Base-by-base conservation (phyloP, 2,797 vertebrate genomes). In the Notamacropus eugenii region DNA sequence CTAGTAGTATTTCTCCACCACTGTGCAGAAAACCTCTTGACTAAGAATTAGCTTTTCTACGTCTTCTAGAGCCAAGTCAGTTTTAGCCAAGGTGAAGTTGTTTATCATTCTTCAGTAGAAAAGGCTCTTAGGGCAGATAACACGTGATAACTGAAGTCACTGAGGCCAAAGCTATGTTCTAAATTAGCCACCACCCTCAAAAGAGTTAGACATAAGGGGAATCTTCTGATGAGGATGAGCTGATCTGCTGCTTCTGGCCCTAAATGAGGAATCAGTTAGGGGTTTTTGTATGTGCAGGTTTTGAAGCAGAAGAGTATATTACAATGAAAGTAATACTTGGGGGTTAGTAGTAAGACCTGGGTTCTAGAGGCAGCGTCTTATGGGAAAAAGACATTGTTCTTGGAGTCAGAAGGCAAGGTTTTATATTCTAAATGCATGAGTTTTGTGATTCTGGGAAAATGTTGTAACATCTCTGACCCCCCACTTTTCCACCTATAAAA, bases 401-500 rank as follows among this genome's bases (percentile, higher is more conserved):
- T 74, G 62, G 62, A 40, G 34, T 74, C 14, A 40, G 5, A 40
- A 74, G 62, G 16, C 34, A n/a, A 19, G 16, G 34, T 27, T 87
- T 87, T 4, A 27, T 4, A 50, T 46, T 16, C 31, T 24, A 0
- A 29, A 59, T 56, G 55, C 22, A 10, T 3, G 1, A 34, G 27
- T 31, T 4, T 40, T 14, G 0, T 6, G 50, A 12, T 28, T 9
- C 2, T 29, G 28, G 91, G 92, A 4, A 0, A 0, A 0, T 4
- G 27, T 1, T 58, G 4, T 5, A 0, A 40, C 46, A 46, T 56
- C 90, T 50, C 58, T 9, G 24, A 29, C 62, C 29, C 16, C 0
- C 31, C 0, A 22, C 0, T 4, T 31, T 8, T 40, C 11, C 10
- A 58, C 5, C 56, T 5, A 58, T 5, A 28, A 59, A 3, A 0